phyloP scores from a whole-genome alignment of 2,888 invertebrate species.

The Lordiphosa fenestrarum region DNA sequence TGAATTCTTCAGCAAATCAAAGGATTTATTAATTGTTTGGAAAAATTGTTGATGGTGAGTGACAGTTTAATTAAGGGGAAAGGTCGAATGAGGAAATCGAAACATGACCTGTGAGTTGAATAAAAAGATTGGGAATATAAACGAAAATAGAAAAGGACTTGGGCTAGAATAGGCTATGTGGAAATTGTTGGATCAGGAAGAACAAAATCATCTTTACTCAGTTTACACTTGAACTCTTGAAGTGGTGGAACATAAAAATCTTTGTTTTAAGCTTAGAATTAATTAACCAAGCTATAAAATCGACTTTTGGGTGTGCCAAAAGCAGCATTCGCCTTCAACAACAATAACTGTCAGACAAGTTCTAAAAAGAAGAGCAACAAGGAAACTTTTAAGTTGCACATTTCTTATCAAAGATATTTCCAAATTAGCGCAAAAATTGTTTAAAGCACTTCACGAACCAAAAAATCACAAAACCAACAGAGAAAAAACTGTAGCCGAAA shows the following conservation, averaged over 20 bases:
- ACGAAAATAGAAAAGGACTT: no score
- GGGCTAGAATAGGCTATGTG: no score
- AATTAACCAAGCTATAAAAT: slow-evolving; percentile 43
- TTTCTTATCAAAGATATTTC: slow-evolving; percentile 36
- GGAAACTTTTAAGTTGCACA: slow-evolving; percentile 35
- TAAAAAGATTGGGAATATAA: no score
- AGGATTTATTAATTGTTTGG: no score
- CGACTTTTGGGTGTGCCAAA: slow-evolving; percentile 40
- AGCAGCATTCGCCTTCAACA: slow-evolving; percentile 9
- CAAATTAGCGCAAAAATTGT: slow-evolving; percentile 11
- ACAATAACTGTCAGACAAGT: slow-evolving; percentile 3
- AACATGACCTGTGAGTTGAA: no score
- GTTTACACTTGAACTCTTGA: no score
- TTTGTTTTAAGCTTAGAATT: slow-evolving; percentile 12
- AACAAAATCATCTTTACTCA: no score
- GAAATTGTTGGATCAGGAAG: no score
- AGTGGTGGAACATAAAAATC: no score
- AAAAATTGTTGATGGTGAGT: slow-evolving; percentile 1
- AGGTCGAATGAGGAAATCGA: no score
- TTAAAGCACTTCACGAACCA: slow-evolving; percentile 14
- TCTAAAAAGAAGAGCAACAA: neutral
- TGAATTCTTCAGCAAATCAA: neutral
- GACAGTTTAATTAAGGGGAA: slow-evolving; percentile 3
- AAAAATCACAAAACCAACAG: neutral
- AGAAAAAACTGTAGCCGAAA: slow-evolving; percentile 20